A percentile compares a stretch with the other conserved stretches of the same genome.
phyloP scores from a whole-genome alignment of 2,888 invertebrate genomes.

The Drosophila monieri region DNA sequence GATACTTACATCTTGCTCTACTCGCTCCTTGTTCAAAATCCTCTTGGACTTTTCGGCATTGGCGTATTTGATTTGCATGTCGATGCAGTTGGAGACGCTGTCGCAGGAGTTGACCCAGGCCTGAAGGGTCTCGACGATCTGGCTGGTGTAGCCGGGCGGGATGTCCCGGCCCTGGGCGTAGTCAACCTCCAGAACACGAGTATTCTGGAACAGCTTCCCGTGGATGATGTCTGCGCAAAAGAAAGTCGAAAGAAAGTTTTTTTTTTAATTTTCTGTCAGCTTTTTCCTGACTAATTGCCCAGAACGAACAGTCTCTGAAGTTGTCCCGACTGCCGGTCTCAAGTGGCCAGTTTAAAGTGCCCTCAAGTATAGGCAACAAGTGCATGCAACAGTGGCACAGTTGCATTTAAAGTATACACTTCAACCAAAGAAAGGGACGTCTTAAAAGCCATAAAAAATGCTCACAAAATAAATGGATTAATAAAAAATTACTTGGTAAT shows the following conservation, averaged over 20 bases:
- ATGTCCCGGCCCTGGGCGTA: slow-evolving; percentile 97
- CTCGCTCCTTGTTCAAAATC: slow-evolving; percentile 90
- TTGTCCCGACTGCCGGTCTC: slow-evolving; percentile 27
- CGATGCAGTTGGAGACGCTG: slow-evolving; percentile 93
- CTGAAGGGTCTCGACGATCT: slow-evolving; percentile 91
- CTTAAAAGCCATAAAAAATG: neutral
- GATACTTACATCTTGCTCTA: slow-evolving; percentile 92
- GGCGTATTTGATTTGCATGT: slow-evolving; percentile 94
- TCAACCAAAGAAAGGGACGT: neutral
- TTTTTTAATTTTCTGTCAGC: slow-evolving; percentile 9
- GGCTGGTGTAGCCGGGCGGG: slow-evolving; percentile 91
- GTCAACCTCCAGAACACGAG: slow-evolving; percentile 96
- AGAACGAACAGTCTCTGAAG: slow-evolving; percentile 28
- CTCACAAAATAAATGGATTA: neutral
- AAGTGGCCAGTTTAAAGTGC: slow-evolving; percentile 27
- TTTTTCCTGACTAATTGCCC: slow-evolving; percentile 37
- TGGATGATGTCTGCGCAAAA: slow-evolving; percentile 92
- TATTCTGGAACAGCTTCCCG: slow-evolving; percentile 97
- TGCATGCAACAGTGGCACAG: slow-evolving; percentile 5
- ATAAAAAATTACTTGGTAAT: neutral
- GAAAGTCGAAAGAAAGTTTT: neutral
- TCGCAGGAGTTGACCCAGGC: slow-evolving; percentile 97
- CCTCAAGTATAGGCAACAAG: slow-evolving; percentile 21
- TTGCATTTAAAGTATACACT: neutral
- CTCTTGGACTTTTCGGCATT: slow-evolving; percentile 93